A percentile compares a stretch with the other conserved stretches of the same genome.
Conservation (phyloP, 1,140 invertebrate species). For the Rhagoletis pomonella region DNA sequence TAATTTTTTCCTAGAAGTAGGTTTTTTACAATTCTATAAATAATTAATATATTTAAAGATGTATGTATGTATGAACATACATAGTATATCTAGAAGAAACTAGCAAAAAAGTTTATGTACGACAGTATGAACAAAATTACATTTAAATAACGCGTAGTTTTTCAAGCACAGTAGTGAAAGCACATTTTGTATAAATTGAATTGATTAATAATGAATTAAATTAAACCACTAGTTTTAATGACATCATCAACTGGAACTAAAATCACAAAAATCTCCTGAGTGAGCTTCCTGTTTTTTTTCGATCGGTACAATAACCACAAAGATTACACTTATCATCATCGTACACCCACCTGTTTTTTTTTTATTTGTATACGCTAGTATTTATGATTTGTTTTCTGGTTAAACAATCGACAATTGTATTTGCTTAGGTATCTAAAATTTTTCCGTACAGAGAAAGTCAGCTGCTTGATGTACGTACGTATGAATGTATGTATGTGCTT, state of each 20-base stretch:
- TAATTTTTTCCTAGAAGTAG: neutral
- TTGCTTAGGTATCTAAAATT: slow-evolving; percentile 37
- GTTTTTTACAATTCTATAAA: slow-evolving; percentile 10
- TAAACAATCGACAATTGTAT: slow-evolving; percentile 4
- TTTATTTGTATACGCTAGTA: slow-evolving; percentile 30
- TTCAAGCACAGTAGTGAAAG: neutral
- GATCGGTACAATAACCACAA: neutral
- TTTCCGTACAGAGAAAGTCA: slow-evolving; percentile 41
- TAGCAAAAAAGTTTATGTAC: neutral
- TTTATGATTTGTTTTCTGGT: neutral
- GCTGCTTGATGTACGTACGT: slow-evolving; percentile 5
- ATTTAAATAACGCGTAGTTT: neutral
- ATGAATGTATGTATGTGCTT: neutral
- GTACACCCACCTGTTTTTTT: slow-evolving; percentile 31
- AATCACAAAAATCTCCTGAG: neutral
- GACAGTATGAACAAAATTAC: neutral
- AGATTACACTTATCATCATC: neutral
- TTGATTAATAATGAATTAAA: slow-evolving; percentile 27
- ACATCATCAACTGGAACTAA: slow-evolving; percentile 35
- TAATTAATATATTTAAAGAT: neutral
- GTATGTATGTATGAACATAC: neutral
- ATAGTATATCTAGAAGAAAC: neutral
- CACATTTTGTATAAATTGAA: slow-evolving; percentile 4
- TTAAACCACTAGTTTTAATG: slow-evolving; percentile 30
- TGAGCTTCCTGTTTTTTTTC: neutral